Evolutionary conservation across 1,140 invertebrate species (phyloP).

Genomic region (Musca vetustissima): DNA sequence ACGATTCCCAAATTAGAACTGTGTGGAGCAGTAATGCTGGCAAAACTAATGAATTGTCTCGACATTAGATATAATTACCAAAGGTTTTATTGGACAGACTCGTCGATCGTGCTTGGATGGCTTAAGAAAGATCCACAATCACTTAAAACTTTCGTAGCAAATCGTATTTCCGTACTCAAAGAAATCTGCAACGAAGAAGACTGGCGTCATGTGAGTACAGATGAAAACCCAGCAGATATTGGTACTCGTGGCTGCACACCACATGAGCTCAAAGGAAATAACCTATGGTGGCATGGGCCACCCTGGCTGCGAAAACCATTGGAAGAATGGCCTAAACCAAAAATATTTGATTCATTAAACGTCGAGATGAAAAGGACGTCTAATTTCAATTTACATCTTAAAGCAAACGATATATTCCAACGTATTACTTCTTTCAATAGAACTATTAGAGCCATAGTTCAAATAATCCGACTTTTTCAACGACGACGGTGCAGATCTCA

Average conservation of each 20-base stretch:
- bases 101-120: slow-evolving; percentile 42
- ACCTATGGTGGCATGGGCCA: slow-evolving; percentile 41
- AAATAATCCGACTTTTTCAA: too few relatives aligned
- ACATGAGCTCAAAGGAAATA: slow-evolving; percentile 13
- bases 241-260: not conserved
- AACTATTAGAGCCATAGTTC: not conserved
- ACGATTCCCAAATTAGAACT: not conserved
- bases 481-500: too few relatives aligned
- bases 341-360: not conserved
- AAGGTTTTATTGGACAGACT: slow-evolving; percentile 24
- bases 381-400: not conserved
- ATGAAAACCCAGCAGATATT: slow-evolving; percentile 38
- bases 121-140: slow-evolving; percentile 34
- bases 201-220: slow-evolving; percentile 7
- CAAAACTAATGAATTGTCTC: not conserved
- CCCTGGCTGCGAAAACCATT: slow-evolving; percentile 23
- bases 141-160: slow-evolving; percentile 40
- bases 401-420: not conserved
- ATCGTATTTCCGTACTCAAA: slow-evolving; percentile 11
- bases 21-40: not conserved
- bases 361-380: not conserved
- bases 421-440: not conserved
- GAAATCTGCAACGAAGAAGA: not conserved
- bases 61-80: not conserved
- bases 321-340: not conserved